A percentile compares a stretch with the other conserved stretches of the same genome.
Evolutionary conservation across 2,797 vertebrate species (phyloP).

Genomic region (Crenuchus spilurus): DNA sequence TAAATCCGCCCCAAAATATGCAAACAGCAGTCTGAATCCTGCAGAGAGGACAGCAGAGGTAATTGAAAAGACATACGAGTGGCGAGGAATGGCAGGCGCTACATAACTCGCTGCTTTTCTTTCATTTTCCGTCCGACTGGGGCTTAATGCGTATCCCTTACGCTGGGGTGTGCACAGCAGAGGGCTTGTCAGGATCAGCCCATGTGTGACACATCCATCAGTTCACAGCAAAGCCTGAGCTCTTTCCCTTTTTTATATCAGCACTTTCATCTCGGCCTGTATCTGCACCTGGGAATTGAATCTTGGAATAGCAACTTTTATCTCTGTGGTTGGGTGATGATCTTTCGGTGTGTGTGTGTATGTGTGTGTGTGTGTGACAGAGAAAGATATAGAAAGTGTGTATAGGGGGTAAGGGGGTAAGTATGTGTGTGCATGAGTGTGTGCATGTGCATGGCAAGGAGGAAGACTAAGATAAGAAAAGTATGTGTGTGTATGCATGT

Average conservation of each 20-base stretch:
- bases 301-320: constrained; percentile 45
- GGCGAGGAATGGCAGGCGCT: background rate
- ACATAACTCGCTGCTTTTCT: constrained; percentile 35
- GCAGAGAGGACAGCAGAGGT: constrained; percentile 13
- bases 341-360: background rate
- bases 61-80: constrained; percentile 34
- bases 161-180: constrained; percentile 16
- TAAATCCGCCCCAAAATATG: constrained; percentile 10
- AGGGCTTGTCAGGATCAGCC: constrained; percentile 52
- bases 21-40: constrained; percentile 16
- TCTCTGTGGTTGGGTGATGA: constrained; percentile 49
- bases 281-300: constrained; percentile 51
- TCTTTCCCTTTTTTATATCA: constrained; percentile 41
- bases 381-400: no score
- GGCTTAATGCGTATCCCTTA: constrained; percentile 45
- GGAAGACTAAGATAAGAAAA: no score
- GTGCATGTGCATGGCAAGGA: background rate
- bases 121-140: constrained; percentile 37
- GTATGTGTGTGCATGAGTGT: constrained; percentile 52
- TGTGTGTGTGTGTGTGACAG: constrained; percentile 45
- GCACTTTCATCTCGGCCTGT: constrained; percentile 31
- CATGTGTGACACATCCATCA: constrained; percentile 62
- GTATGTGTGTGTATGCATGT: constrained; percentile 39
- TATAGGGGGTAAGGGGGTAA: background rate
- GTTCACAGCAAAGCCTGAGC: constrained; percentile 45